Evolutionary conservation across 2,113 vertebrate genomes (phyloP).

Genomic region (Nothoprocta perdicaria): DNA sequence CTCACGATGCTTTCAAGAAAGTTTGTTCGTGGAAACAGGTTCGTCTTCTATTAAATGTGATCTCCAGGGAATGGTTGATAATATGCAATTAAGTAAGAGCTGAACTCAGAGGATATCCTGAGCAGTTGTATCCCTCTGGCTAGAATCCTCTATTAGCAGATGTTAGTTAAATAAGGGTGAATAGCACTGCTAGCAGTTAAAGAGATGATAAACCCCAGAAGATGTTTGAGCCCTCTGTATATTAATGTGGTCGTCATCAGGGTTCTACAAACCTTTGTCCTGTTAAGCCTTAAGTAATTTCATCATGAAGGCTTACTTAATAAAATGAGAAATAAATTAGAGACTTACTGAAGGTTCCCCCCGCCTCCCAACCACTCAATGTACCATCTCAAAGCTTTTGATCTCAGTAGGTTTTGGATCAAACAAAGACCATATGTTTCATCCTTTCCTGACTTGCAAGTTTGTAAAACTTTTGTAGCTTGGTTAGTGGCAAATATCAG

Average conservation of each 20-base stretch:
- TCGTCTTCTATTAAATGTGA: slow-evolving; percentile 31
- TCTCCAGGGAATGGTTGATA: slow-evolving; percentile 46
- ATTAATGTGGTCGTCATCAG: not conserved
- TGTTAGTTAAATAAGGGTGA: slow-evolving; percentile 47
- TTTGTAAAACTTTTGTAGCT: not conserved
- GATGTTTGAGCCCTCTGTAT: not conserved
- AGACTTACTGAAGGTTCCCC: not conserved
- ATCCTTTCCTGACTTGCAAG: not conserved
- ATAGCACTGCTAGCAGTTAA: slow-evolving; percentile 8
- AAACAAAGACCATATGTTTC: not conserved
- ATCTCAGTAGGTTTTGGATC: slow-evolving; percentile 23
- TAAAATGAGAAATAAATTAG: slow-evolving; percentile 34
- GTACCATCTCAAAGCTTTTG: slow-evolving; percentile 25
- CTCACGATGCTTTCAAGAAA: slow-evolving; percentile 27
- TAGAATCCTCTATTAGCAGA: slow-evolving; percentile 30
- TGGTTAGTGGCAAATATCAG: not conserved
- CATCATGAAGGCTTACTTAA: not conserved
- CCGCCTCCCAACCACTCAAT: slow-evolving; percentile 8
- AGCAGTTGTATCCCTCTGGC: slow-evolving; percentile 23
- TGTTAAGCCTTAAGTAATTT: not conserved
- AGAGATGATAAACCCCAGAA: not conserved
- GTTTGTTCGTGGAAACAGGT: slow-evolving; percentile 13
- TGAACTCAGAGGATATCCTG: slow-evolving; percentile 6
- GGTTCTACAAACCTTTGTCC: not conserved
- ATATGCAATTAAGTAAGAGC: slow-evolving; percentile 60